phyloP scores from a whole-genome alignment of 2,797 vertebrate species.

The Chelon labrosus region DNA sequence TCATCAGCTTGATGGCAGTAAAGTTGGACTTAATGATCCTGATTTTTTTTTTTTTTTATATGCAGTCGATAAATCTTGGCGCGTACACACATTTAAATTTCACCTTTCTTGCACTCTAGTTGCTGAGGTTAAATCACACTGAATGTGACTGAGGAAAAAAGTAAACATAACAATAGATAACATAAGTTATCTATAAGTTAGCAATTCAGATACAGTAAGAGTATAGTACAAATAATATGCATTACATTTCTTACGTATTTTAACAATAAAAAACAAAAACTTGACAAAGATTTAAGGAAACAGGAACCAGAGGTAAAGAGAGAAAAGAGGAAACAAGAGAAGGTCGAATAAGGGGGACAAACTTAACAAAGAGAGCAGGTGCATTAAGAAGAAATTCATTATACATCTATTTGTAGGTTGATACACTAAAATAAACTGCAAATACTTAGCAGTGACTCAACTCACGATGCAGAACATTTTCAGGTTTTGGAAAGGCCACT shows the following conservation, averaged over 20 bases:
- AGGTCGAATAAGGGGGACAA: too few relatives aligned
- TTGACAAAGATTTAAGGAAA: background rate
- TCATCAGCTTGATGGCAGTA: slow-evolving; percentile 84
- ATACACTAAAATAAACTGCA: background rate
- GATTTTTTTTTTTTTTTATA: slow-evolving; percentile 82
- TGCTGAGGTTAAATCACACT: slow-evolving; percentile 52
- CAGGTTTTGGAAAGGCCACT: background rate
- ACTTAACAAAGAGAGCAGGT: background rate
- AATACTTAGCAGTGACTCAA: background rate
- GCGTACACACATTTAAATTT: slow-evolving; percentile 76
- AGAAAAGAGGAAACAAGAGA: background rate
- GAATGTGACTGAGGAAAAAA: slow-evolving; percentile 20
- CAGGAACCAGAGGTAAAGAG: background rate
- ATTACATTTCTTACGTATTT: background rate
- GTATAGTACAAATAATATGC: background rate
- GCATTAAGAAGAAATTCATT: background rate
- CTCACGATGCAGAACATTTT: background rate
- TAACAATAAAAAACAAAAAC: too few relatives aligned
- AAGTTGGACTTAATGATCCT: slow-evolving; percentile 86
- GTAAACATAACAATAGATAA: slow-evolving; percentile 5
- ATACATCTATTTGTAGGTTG: too few relatives aligned
- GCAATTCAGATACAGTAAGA: background rate
- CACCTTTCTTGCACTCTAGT: slow-evolving; percentile 74
- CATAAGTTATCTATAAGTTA: background rate
- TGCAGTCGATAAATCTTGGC: slow-evolving; percentile 82